Evolutionary conservation across 37 sponge, comb jelly and placozoan species (phyloP), one percentile per base, ranked within the genome.

Genomic region (Aphrocallistes beatrix): DNA sequence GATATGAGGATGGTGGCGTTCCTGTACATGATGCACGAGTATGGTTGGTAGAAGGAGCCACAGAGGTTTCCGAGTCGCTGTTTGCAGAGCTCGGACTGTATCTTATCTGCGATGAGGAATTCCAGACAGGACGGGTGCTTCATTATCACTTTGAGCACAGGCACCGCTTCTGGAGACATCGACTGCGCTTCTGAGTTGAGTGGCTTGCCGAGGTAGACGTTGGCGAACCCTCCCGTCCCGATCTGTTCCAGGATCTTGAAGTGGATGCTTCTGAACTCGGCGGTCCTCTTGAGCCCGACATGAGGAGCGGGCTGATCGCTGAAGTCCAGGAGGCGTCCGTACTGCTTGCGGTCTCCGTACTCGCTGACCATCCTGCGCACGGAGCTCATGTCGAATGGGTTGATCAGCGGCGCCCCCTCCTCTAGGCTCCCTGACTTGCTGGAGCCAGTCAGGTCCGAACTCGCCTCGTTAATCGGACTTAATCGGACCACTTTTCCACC

Each of bases 141-240:
- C 75, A 60, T 60, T 19, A 60, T 30, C 34, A 60, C 75, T 13
- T 60, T 60, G 34, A 60, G 75, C 28, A 60, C 75, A 3, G 75
- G 75, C 34, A 19, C 28, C 28, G 10, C 75, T 3, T 19, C n/a
- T 25, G 25, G 75, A 30, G 75, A 32, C 75, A 60, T 19, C 17
- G 10, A 25, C 17, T 13, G 8, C 6, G 75, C 75, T 30, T 60
- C 75, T 3, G 75, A 30, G 75, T 19, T 19, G 6, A 32, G 17
- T 1, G 75, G 75, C 28, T 19, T 6, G 34, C 28, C 75, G 10
- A 60, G 75, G n/a, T 60, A 60, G 28, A 60, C 75, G n/a, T 60
- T 60, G 34, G 75, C 75, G 21, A 60, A 60, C 34, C 75, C 75
- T 60, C 75, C 75, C 34, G 75, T 60, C 75, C 75, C 75, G 25